A percentile compares a stretch with the other conserved stretches of the same genome.
Evolutionary conservation across 2,797 vertebrate genomes (phyloP).

Genomic region (Centroberyx gerrardi): DNA sequence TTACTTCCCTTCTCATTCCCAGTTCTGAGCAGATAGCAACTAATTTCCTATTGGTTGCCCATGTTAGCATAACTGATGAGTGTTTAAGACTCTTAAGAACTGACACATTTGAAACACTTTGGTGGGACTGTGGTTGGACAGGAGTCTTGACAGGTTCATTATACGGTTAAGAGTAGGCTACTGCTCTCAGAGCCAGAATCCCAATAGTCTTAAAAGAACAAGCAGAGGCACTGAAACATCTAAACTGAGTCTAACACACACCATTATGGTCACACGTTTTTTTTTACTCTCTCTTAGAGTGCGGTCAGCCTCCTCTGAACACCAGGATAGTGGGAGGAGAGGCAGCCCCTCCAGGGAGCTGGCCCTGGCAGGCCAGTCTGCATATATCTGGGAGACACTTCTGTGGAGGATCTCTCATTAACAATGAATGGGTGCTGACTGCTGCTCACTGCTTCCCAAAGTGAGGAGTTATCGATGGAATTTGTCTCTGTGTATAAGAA

Average conservation of each 20-base stretch:
- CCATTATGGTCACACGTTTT: too few species aligned
- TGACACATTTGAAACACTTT: too few species aligned
- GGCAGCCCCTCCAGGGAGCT: constrained; percentile 68
- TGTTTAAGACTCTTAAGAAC: background rate
- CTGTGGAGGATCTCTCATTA: constrained; percentile 87
- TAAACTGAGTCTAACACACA: too few species aligned
- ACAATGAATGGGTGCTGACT: constrained; percentile 80
- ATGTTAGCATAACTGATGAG: background rate
- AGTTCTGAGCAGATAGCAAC: background rate
- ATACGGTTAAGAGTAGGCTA: background rate
- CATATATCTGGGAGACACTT: constrained; percentile 42
- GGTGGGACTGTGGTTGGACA: too few species aligned
- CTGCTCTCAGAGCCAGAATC: too few species aligned
- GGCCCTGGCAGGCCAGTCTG: constrained; percentile 89
- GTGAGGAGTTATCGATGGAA: constrained; percentile 36
- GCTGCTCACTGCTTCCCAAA: constrained; percentile 79
- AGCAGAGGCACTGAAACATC: too few species aligned
- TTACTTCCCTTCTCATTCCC: background rate
- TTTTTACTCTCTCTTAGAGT: constrained; percentile 24
- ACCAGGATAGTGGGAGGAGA: constrained; percentile 61
- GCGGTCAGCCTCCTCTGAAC: constrained; percentile 24
- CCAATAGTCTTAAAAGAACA: too few species aligned
- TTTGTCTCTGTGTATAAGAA: too few species aligned
- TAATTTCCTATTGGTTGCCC: background rate
- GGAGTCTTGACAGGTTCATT: background rate